A percentile compares a stretch with the other conserved stretches of the same genome.
phyloP scores from a whole-genome alignment of 2,113 vertebrate genomes.

The Telmatochromis bifrenatus region DNA sequence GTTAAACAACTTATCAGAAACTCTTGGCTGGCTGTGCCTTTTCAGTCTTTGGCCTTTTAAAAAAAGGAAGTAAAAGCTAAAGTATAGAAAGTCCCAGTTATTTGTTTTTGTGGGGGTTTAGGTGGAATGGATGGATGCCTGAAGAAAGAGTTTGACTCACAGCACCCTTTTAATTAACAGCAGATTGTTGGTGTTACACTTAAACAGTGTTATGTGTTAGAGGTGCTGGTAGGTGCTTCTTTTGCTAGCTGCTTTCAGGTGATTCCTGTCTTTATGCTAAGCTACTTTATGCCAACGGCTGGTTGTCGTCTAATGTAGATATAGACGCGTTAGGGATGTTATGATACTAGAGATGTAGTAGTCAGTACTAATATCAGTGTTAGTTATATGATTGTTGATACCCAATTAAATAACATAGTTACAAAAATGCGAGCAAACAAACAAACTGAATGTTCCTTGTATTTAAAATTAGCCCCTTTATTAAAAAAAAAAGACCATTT shows the following conservation, averaged over 20 bases:
- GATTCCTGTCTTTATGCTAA: background rate
- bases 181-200: background rate
- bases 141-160: background rate
- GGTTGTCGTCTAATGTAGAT: background rate
- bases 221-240: background rate
- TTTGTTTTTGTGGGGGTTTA: background rate
- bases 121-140: background rate
- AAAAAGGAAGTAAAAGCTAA: background rate
- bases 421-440: background rate
- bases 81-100: background rate
- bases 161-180: background rate
- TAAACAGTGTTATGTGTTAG: background rate
- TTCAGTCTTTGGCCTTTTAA: background rate
- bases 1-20: background rate
- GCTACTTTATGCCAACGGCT: background rate
- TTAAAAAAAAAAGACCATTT: background rate
- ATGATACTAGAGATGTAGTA: background rate
- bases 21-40: background rate
- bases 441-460: background rate
- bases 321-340: background rate
- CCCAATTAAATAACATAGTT: background rate
- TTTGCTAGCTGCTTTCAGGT: background rate
- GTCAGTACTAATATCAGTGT: background rate
- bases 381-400: background rate
- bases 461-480: background rate